Evolutionary conservation across 2,888 invertebrate species (phyloP).

Genomic region (Liodrosophila aerea): DNA sequence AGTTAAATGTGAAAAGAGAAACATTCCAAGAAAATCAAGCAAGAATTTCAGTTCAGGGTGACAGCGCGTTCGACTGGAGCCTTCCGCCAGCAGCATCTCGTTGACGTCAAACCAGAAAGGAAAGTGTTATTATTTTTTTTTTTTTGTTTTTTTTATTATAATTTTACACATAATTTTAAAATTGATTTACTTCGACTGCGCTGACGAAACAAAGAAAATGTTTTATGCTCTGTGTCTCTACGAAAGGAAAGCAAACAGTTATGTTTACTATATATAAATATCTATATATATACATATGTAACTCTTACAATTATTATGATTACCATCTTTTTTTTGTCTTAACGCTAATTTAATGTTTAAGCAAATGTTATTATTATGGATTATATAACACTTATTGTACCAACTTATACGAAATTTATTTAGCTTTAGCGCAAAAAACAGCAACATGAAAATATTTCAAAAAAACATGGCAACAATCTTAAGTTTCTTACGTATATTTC

Average conservation of each 20-base stretch:
- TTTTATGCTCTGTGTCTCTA: constrained; percentile 59
- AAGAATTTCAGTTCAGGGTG: constrained; percentile 5
- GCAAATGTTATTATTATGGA: constrained; percentile 71
- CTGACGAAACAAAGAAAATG: constrained; percentile 31
- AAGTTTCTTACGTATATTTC: constrained; percentile 41
- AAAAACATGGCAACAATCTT: constrained; percentile 67
- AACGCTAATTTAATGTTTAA: constrained; percentile 57
- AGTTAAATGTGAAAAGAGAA: constrained; percentile 27
- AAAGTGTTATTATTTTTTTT: constrained; percentile 1
- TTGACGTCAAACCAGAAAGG: constrained; percentile 10
- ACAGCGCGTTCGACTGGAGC: neutral
- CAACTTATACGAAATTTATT: constrained; percentile 74
- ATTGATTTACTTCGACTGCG: constrained; percentile 32
- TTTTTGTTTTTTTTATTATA: constrained; percentile 6
- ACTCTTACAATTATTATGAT: constrained; percentile 24
- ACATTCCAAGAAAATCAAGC: constrained; percentile 44
- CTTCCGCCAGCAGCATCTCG: neutral
- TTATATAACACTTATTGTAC: constrained; percentile 57
- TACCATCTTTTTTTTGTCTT: constrained; percentile 45
- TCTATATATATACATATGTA: no score
- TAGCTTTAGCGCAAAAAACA: constrained; percentile 71
- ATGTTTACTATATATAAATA: no score
- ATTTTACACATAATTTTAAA: constrained; percentile 6
- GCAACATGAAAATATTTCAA: constrained; percentile 42
- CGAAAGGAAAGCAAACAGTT: constrained; percentile 49